phyloP scores from a whole-genome alignment of 2,797 vertebrate species.

The Tachyglossus aculeatus region DNA sequence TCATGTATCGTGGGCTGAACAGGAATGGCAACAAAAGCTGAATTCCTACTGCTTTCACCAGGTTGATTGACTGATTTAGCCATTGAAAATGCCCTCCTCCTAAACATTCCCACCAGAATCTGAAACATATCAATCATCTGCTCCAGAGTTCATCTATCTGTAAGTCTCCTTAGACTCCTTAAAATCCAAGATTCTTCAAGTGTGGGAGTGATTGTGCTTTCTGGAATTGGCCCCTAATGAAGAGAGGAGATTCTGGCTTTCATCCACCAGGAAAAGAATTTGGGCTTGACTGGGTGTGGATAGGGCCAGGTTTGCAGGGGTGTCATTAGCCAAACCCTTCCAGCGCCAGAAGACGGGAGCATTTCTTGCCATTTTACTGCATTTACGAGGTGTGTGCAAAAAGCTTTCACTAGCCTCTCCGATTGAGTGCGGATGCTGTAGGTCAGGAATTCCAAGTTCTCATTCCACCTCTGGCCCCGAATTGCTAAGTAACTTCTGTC shows the following conservation, averaged over 20 bases:
- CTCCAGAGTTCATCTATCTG: slow-evolving; percentile 31
- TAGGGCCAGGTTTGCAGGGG: slow-evolving; percentile 25
- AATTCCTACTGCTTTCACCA: not conserved
- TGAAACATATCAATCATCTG: slow-evolving; percentile 52
- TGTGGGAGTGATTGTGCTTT: slow-evolving; percentile 45
- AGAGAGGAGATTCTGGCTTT: slow-evolving; percentile 57
- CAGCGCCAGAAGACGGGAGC: not conserved
- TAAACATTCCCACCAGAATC: slow-evolving; percentile 40
- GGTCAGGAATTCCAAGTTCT: not conserved
- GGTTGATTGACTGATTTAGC: not conserved
- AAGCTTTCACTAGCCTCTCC: not conserved
- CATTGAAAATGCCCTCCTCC: slow-evolving; percentile 28
- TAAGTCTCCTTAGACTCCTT: slow-evolving; percentile 41
- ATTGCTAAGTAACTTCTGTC: not conserved
- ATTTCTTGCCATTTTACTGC: not conserved
- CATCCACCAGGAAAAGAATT: slow-evolving; percentile 27
- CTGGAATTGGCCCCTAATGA: slow-evolving; percentile 54
- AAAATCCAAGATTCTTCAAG: slow-evolving; percentile 44
- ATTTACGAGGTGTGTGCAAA: not conserved
- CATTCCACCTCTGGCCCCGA: not conserved
- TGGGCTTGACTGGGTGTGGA: slow-evolving; percentile 11
- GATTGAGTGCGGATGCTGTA: not conserved
- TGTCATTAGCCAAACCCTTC: slow-evolving; percentile 7
- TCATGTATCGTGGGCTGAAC: not conserved
- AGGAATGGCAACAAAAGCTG: not conserved